These are phyloP conservation scores for Phoenicopterus ruber DNA, from an alignment of 2,113 vertebrate genomes.

Conservation along the genomic window DNA sequence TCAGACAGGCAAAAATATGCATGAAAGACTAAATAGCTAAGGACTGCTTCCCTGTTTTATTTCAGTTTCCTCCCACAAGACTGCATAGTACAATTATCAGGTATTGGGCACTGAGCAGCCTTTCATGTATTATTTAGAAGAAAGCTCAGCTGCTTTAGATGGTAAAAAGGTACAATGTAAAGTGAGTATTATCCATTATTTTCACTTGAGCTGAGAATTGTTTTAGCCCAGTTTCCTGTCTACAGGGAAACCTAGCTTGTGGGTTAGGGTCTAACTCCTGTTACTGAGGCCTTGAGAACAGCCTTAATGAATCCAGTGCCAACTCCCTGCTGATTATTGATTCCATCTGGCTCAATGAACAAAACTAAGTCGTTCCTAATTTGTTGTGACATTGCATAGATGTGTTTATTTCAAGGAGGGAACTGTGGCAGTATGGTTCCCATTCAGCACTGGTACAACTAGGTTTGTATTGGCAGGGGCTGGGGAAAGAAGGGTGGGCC, in stretches of 20 bases:
- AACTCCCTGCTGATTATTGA: constrained; percentile 46
- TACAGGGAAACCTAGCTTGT: not conserved
- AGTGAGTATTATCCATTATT: not conserved
- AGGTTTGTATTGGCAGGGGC: not conserved
- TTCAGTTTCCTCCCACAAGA: not conserved
- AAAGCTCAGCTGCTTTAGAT: not conserved
- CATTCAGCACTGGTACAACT: not conserved
- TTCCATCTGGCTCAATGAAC: constrained; percentile 55
- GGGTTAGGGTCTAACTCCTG: not conserved
- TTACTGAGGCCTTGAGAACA: not conserved
- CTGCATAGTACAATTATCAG: not conserved
- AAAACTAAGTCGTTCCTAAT: constrained; percentile 63
- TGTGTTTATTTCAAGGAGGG: constrained; percentile 60
- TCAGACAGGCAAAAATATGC: not conserved
- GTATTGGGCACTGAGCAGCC: not conserved
- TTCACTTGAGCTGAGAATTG: not conserved
- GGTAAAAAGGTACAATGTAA: not conserved
- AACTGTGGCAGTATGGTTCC: not conserved
- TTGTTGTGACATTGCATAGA: constrained; percentile 57
- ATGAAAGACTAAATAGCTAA: not conserved
- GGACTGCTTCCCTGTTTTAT: not conserved
- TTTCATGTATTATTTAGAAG: not conserved
- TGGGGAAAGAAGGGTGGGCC: not conserved
- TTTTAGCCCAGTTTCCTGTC: not conserved
- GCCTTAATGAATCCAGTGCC: constrained; percentile 27